Evolutionary conservation across 2,797 vertebrate genomes (phyloP), one percentile per base, ranked within the genome.

Genomic region (Australoheros facetus): DNA sequence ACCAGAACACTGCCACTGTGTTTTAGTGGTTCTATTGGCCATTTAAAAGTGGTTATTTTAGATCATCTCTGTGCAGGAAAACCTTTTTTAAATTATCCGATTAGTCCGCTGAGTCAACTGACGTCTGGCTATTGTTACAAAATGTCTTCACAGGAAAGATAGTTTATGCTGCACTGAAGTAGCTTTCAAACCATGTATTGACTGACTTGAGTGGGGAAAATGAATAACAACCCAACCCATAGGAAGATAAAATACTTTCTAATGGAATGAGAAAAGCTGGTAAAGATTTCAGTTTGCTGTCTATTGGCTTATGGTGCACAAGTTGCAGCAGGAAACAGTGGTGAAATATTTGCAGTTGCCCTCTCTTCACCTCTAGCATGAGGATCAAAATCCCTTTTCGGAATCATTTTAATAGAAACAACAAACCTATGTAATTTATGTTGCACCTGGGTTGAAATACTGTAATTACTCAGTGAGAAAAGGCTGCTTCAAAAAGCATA

Each of bases 141-240:
- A 75, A 88, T 89, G 71, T 76, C 56, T 64, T 86, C 76, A 60
- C 54, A 13, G 73, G 51, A 56, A 82, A 60, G 71, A 79, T 55
- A 58, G 21, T 26, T n/a, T 54, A 56, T 72, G 53, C 73, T 16
- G 34, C 69, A 28, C 14, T 71, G 73, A 80, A 75, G 71, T 88
- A 76, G 85, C 82, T 86, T 80, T 77, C 70, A 83, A 85, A 32
- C 16, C 37, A 14, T 30, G 53, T 71, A 91, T 75, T 84, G 82
- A 89, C 72, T 73, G 70, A 78, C 59, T 57, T 30, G 54, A 80
- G 51, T 73, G 37, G 57, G 39, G 51, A 6, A 72, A 75, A 77
- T 72, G 71, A 81, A 81, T 75, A 74, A 73, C 19, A 14, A 13
- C 26, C 80, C 19, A 12, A 14, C 28, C 81, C 73, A 80, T 54